Percentiles rank a stretch among this genome's conserved stretches.
Evolutionary conservation across 2,797 vertebrate species (phyloP).

Genomic region (Carduelis carduelis): DNA sequence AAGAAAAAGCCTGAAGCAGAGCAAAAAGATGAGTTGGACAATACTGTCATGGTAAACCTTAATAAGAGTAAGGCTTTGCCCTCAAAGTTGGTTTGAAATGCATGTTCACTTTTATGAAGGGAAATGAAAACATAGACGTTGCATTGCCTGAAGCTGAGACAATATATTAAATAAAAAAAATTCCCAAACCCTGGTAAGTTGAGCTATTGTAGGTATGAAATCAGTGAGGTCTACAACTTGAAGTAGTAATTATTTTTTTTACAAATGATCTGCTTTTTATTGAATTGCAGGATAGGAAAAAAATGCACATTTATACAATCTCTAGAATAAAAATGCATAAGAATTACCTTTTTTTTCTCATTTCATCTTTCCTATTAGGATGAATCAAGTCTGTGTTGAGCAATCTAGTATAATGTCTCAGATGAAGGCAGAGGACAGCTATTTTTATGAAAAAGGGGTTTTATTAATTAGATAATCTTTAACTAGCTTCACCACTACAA

Average conservation of each 20-base stretch:
- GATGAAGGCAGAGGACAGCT: neutral
- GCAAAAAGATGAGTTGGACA: slow-evolving; percentile 3
- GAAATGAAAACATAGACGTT: neutral
- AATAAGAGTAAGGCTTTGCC: neutral
- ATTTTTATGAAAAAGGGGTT: accelerated
- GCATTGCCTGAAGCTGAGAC: neutral
- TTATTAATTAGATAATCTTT: neutral
- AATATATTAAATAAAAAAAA: neutral
- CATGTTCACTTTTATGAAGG: neutral
- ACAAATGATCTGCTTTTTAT: neutral
- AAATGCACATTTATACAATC: neutral
- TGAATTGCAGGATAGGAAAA: neutral
- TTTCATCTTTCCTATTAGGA: neutral
- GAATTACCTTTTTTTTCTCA: neutral
- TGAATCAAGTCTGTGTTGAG: neutral
- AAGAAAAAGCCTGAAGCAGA: neutral
- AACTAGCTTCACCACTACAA: neutral
- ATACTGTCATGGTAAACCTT: slow-evolving; percentile 29
- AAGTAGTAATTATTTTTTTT: neutral
- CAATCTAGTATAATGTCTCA: neutral
- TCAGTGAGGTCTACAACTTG: neutral
- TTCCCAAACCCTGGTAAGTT: neutral
- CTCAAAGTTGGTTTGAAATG: neutral
- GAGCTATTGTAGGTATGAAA: neutral
- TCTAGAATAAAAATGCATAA: neutral